These are phyloP conservation scores for Eretmochelys imbricata DNA, from an alignment of 2,113 vertebrate species.

Conservation along the genomic window DNA sequence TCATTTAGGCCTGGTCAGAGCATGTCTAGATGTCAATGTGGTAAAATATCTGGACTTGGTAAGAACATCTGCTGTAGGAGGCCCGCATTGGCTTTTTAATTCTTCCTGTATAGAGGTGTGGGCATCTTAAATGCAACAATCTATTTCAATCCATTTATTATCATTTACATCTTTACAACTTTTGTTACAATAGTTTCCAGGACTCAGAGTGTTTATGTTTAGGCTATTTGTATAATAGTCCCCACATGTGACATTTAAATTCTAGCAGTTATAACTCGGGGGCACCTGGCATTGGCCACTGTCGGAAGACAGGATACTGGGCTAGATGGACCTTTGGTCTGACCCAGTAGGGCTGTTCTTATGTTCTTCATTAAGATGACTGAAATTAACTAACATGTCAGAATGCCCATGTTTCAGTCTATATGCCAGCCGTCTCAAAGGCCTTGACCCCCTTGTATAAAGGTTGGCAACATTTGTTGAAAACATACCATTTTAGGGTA, in stretches of 20 bases:
- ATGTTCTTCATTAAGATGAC: not conserved
- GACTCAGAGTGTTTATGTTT: not conserved
- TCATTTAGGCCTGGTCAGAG: not conserved
- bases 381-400: slow-evolving; percentile 25
- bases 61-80: not conserved
- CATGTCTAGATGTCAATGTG: not conserved
- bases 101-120: not conserved
- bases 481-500: not conserved
- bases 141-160: not conserved
- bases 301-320: too few species aligned
- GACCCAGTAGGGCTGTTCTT: too few species aligned
- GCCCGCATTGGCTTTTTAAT: not conserved
- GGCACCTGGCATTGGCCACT: too few species aligned
- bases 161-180: not conserved
- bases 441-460: not conserved
- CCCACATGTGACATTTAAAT: not conserved
- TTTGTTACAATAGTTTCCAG: not conserved
- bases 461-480: not conserved
- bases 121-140: not conserved
- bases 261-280: not conserved
- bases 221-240: not conserved
- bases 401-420: slow-evolving; percentile 26
- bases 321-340: too few species aligned
- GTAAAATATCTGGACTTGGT: not conserved
- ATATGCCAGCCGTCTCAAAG: not conserved